Conservation (phyloP, 2,888 invertebrate species). For the Miltochrista miniata region DNA sequence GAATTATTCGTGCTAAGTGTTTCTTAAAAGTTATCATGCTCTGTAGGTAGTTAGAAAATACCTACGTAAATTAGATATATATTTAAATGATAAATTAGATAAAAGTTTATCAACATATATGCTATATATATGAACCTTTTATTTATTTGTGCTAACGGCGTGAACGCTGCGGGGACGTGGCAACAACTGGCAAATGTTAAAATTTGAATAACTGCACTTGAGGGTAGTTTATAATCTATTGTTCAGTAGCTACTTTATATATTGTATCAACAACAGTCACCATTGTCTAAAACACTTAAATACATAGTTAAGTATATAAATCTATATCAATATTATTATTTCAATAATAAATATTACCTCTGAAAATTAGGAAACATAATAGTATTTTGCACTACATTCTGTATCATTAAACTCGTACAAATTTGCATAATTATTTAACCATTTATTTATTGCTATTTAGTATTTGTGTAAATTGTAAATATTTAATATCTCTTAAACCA, state of each 20-base stretch:
- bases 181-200: slow-evolving; percentile 77
- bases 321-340: slow-evolving; percentile 81
- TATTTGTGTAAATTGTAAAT: slow-evolving; percentile 82
- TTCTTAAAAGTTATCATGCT: slow-evolving; percentile 67
- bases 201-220: slow-evolving; percentile 84
- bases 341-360: slow-evolving; percentile 85
- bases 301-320: slow-evolving; percentile 86
- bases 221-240: slow-evolving; percentile 65
- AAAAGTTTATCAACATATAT: slow-evolving; percentile 38
- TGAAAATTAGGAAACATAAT: slow-evolving; percentile 85
- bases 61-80: slow-evolving; percentile 53
- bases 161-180: slow-evolving; percentile 74
- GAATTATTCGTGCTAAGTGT: slow-evolving; percentile 75
- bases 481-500: slow-evolving; percentile 83
- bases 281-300: slow-evolving; percentile 76
- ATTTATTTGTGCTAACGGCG: slow-evolving; percentile 78
- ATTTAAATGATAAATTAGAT: slow-evolving; percentile 38
- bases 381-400: slow-evolving; percentile 75
- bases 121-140: slow-evolving; percentile 30
- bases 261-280: slow-evolving; percentile 67
- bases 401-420: slow-evolving; percentile 82
- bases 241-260: slow-evolving; percentile 58
- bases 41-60: slow-evolving; percentile 60
- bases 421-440: slow-evolving; percentile 71
- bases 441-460: slow-evolving; percentile 80